These are phyloP conservation scores for Abscondita cerata DNA, from an alignment of 2,888 invertebrate species.

Conservation along the genomic window DNA sequence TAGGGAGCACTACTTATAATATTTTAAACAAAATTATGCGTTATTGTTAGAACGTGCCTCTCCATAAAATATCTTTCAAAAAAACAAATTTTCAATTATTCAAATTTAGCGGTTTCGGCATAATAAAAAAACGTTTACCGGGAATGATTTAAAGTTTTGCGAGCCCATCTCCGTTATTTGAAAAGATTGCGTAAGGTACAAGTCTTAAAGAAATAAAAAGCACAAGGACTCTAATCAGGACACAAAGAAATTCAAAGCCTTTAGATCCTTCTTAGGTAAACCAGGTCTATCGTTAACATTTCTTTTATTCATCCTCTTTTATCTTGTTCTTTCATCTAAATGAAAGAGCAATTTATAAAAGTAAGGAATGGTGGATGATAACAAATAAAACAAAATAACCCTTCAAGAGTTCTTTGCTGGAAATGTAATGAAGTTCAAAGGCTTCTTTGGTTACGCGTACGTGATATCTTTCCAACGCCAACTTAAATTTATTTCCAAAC, in stretches of 20 bases:
- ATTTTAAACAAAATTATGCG: conserved; percentile 28
- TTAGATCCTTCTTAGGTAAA: conserved; percentile 31
- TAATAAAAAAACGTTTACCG: neutral
- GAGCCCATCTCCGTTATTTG: conserved; percentile 7
- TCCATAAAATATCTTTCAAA: conserved; percentile 14
- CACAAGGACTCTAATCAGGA: conserved; percentile 29
- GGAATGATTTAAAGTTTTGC: conserved; percentile 8
- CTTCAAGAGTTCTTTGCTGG: conserved; percentile 11
- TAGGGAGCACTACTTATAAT: conserved; percentile 23
- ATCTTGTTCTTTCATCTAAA: conserved; percentile 33
- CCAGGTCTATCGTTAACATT: conserved; percentile 37
- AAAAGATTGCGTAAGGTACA: conserved; percentile 21
- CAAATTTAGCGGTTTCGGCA: conserved; percentile 1
- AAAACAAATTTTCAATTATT: conserved; percentile 18
- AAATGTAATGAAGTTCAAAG: conserved; percentile 30
- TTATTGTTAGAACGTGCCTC: conserved; percentile 29
- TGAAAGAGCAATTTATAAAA: conserved; percentile 22
- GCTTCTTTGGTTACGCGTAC: conserved; percentile 20
- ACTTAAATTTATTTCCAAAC: conserved; percentile 1
- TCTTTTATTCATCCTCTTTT: conserved; percentile 31
- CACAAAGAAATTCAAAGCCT: conserved; percentile 31
- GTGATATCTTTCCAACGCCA: conserved; percentile 16
- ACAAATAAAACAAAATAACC: conserved; percentile 19
- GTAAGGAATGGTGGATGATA: conserved; percentile 12
- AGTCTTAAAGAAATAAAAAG: conserved; percentile 26